Evolutionary conservation across 1,140 invertebrate species (phyloP), one percentile per base, ranked within the genome.

Genomic region (Brachionus plicatilis): DNA sequence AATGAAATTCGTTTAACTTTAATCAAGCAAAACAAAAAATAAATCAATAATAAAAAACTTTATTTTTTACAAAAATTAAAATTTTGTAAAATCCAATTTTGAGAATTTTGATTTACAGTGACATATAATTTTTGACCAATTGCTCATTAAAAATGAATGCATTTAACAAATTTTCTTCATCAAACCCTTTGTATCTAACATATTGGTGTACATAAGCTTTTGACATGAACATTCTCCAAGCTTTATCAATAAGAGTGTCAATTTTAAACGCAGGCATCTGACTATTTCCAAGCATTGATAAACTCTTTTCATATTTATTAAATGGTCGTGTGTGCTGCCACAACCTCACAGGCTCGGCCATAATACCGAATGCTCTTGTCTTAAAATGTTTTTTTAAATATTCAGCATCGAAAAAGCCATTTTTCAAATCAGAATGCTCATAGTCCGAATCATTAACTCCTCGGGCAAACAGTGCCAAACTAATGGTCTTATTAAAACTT

Each of bases 161-260:
- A 79, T 90, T 88, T 5, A 90, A 53, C 86, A 90, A 90, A 72
- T 89, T 88, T 60, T 89, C 88, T 66, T 84, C 83, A 37, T 88
- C 88, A 4, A 84, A 85, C 20, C 89, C 75, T 24, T 88, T 88
- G 86, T 89, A 88, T 83, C 86, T 86, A 2, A 86, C 68, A 86
- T 90, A 90, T 83, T 90, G 89, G 85, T 90, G 89, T 24, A 89
- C 87, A 80, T 89, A 90, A 3, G 89, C 89, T 45, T 88, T 83
- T 0, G 88, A 87, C 0, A 87, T 86, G 85, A 90, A 90, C 89
- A 90, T 89, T 27, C 86, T 87, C 89, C 89, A 90, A 4, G 89
- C 88, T 84, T 88, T 89, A 2, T 87, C 87, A 14, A 89, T 82
- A 45, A 89, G 86, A 9, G 85, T 80, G 50, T 89, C 86, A 72